These are phyloP conservation scores for Perognathus longimembris DNA, from an alignment of 2,113 vertebrate genomes.

Conservation along the genomic window DNA sequence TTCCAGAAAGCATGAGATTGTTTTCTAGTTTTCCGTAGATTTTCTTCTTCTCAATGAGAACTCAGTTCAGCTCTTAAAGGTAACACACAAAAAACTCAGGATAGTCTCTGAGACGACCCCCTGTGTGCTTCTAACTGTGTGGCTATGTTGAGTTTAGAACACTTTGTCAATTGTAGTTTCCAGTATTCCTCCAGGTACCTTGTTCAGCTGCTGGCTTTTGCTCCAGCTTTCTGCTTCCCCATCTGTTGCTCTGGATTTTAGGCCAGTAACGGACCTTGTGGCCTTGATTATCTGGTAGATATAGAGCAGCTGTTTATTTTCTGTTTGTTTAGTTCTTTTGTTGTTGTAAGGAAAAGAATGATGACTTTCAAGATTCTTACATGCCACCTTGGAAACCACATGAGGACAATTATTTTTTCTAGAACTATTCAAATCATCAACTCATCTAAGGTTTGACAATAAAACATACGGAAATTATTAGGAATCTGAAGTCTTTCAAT, in stretches of 20 bases:
- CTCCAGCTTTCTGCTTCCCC: neutral
- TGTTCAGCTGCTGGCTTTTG: neutral
- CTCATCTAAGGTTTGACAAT: neutral
- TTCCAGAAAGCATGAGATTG: neutral
- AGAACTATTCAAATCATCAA: neutral
- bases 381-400: neutral
- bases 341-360: neutral
- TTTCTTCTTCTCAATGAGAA: too few relatives aligned
- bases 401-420: neutral
- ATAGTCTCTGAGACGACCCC: neutral
- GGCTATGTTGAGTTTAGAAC: too few relatives aligned
- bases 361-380: neutral
- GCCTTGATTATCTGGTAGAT: neutral
- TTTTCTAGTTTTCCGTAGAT: neutral
- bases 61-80: neutral
- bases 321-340: neutral
- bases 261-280: neutral
- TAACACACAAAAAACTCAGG: neutral
- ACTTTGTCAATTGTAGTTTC: neutral
- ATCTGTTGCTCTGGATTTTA: neutral
- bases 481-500: neutral
- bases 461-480: neutral
- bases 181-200: neutral
- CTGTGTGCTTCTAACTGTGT: neutral
- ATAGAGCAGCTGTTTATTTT: neutral